phyloP scores from a whole-genome alignment of 2,113 vertebrate genomes.

The human region DNA sequence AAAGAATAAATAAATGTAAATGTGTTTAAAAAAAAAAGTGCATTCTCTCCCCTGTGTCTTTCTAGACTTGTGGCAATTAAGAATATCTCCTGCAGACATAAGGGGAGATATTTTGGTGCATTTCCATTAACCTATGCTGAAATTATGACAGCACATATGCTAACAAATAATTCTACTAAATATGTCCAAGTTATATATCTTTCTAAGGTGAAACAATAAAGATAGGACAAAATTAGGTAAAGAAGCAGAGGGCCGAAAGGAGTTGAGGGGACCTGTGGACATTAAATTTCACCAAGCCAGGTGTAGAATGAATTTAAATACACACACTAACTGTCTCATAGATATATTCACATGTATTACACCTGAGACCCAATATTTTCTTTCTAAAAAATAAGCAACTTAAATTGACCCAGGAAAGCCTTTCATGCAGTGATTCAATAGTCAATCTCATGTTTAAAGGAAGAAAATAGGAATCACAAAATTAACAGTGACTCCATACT shows the following conservation, averaged over 20 bases:
- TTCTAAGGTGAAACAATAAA: not conserved
- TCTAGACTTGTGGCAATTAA: not conserved
- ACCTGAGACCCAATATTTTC: not conserved
- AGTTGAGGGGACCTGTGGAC: accelerated
- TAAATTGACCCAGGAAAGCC: not conserved
- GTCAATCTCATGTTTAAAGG: not conserved
- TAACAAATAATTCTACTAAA: not conserved
- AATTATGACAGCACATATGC: not conserved
- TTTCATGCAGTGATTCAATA: not conserved
- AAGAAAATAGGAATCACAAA: not conserved
- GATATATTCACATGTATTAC: not conserved
- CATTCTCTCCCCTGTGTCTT: not conserved
- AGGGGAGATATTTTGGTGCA: not conserved
- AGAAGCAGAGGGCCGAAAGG: not conserved
- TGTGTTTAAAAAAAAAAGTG: not conserved
- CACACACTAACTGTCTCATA: not conserved
- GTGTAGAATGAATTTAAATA: not conserved
- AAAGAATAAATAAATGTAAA: no score
- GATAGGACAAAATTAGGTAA: not conserved
- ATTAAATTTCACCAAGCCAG: not conserved
- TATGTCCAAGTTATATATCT: not conserved
- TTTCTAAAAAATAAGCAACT: not conserved
- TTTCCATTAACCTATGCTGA: not conserved
- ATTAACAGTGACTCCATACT: not conserved
- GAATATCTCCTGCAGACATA: not conserved